Base-by-base conservation (phyloP, 2,113 vertebrate species). In the Columba livia region DNA sequence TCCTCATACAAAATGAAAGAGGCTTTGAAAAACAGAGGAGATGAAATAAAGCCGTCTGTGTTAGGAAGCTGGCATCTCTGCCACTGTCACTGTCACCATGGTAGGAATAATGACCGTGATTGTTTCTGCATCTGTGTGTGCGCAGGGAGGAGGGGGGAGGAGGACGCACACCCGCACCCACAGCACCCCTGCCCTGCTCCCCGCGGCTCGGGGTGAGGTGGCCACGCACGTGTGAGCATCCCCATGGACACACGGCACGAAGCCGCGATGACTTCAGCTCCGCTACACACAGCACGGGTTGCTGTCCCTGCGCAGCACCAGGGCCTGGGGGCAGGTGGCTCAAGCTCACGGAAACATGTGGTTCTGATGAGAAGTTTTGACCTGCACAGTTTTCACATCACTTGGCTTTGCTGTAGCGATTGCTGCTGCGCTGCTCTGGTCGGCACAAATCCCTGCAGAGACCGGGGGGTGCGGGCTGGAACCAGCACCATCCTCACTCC, bases 1-100 rank as follows among this genome's bases (percentile, higher is more conserved):
- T 96, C 94, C 96, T 97, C 95, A 94, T 64, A 79, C 96, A 96
- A 96, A 97, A 97, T 97, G 97, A 97, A 97, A 97, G 97, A 96
- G 96, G 94, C 94, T 97, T 97, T 97, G 97, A 96, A 96, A 96
- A 96, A 81, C 95, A 95, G 97, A 97, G 94, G 86, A 96, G 86
- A 90, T 90, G 50, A 80, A 91, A 97, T 97, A 97, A 97, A 97
- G 95, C 96, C 56, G 96, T 69, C 97, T 97, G 97, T 98, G 96
- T 92, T 61, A 64, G 91, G 87, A 84, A 85, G 65, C 18, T 94
- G 97, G 96, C 97, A 96, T 96, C 94, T 84, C 94, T 92, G 95
- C 95, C 94, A 92, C 95, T 94, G 94, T 94, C 94, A 89, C 95
- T 89, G 93, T 95, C 94, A 95, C 96, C 94, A 94, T n/a, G n/a